Base-by-base conservation (phyloP, 1,140 invertebrate species). In the Leptinotarsa texana region DNA sequence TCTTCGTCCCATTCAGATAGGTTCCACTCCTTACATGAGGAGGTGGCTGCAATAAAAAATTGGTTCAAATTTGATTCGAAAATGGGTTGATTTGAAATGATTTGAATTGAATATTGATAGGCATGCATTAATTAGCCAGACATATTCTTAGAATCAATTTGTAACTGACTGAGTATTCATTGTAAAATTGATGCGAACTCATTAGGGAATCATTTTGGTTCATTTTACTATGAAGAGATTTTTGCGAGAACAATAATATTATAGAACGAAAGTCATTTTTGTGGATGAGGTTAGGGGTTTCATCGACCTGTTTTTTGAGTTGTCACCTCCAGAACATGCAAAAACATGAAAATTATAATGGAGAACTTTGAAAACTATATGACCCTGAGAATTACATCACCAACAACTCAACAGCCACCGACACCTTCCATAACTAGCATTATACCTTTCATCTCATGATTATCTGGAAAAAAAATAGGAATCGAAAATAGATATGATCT, bases 1-100 rank as follows among this genome's bases (percentile, higher is more conserved):
- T 88, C 87, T 67, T 86, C 81, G 74, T 88, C 86, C 78, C 88
- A 87, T 76, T 88, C 87, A 69, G 87, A 87, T 63, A 82, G 79
- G 51, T 83, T 81, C 83, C 83, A 84, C 72, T 82, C 75, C 33
- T 75, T 75, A 51, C 61, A 63, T 61, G 74, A 74, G 13, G 68
- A 72, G 15, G 68, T 68, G 51, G 75, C 75, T 77, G 21, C 4
- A 65, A 65, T 15, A 65, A 24, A 65, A 33, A 42, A 42, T 42
- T 2, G 33, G 33, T 42, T 42, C 2, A 0, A 11, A 42, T 42
- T 42, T 42, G 33, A 42, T 11, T 11, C 33, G 33, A 42, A 42
- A 8, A 8, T 42, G 33, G 33, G 33, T 42, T 11, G 33, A 11
- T 33, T 33, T 4, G 8, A 8, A 33, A 11, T 33, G 8, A 33